Percentiles rank a stretch among this genome's conserved stretches.
Evolutionary conservation across 1,140 invertebrate species (phyloP).

Genomic region (Heliconius nattereri): DNA sequence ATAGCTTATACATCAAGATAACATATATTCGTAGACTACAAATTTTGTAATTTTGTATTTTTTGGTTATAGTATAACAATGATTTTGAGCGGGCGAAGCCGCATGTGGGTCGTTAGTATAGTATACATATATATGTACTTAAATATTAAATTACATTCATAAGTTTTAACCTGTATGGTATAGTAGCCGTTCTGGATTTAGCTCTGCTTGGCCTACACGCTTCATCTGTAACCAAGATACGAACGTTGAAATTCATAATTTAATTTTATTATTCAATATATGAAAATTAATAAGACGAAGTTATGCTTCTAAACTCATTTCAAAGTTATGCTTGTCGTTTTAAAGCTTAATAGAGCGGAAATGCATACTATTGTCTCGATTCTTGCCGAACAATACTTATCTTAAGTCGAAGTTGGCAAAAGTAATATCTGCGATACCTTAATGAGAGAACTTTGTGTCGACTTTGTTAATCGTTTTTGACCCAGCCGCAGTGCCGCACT

Average conservation of each 20-base stretch:
- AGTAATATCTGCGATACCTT: slow-evolving; percentile 79
- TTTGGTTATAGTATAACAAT: too few relatives aligned
- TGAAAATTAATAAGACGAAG: neutral
- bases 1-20: too few relatives aligned
- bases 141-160: neutral
- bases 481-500: slow-evolving; percentile 47
- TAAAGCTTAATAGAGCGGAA: slow-evolving; percentile 74
- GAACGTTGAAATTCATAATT: slow-evolving; percentile 44
- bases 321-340: slow-evolving; percentile 60
- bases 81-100: too few relatives aligned
- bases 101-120: too few relatives aligned
- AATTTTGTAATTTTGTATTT: too few relatives aligned
- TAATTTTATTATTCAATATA: neutral
- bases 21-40: too few relatives aligned
- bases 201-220: slow-evolving; percentile 79
- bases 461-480: slow-evolving; percentile 74
- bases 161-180: slow-evolving; percentile 69
- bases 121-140: neutral
- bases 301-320: neutral
- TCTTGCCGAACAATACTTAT: slow-evolving; percentile 77
- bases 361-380: slow-evolving; percentile 73
- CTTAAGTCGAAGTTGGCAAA: slow-evolving; percentile 71
- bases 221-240: slow-evolving; percentile 79
- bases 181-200: slow-evolving; percentile 79
- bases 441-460: slow-evolving; percentile 79